These are phyloP conservation scores for Syngnathoides biaculeatus DNA, from an alignment of 2,113 vertebrate genomes.

Conservation along the genomic window DNA sequence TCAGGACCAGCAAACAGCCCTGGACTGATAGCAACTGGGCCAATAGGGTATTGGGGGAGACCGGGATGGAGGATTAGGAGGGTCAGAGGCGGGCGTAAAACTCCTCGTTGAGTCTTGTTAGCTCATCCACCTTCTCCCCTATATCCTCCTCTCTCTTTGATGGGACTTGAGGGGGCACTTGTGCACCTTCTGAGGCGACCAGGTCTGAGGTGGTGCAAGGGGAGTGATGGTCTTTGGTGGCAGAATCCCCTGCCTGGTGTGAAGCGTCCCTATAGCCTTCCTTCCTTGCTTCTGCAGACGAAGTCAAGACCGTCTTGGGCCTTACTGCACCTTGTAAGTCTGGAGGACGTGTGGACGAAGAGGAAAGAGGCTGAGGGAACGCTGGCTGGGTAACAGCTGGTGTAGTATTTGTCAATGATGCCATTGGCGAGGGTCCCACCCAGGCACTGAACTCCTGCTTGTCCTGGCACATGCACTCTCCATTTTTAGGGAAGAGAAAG, in stretches of 20 bases:
- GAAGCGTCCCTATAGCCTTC: conserved; percentile 67
- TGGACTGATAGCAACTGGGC: conserved; percentile 25
- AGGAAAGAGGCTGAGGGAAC: conserved; percentile 20
- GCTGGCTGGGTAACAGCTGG: conserved; percentile 30
- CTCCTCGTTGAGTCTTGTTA: conserved; percentile 85
- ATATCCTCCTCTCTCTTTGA: conserved; percentile 53
- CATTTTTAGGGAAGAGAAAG: conserved; percentile 91
- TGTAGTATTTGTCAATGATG: conserved; percentile 78
- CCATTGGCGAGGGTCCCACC: conserved; percentile 74
- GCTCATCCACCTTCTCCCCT: conserved; percentile 74
- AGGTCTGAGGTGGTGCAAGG: conserved; percentile 29
- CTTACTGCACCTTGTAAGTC: conserved; percentile 29
- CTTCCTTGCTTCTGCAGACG: conserved; percentile 40
- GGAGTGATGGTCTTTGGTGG: conserved; percentile 45
- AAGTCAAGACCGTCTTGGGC: conserved; percentile 24
- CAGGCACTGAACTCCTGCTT: conserved; percentile 79
- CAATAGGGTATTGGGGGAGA: not conserved
- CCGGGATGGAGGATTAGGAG: conserved; percentile 25
- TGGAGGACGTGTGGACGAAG: conserved; percentile 22
- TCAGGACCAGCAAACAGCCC: conserved; percentile 19
- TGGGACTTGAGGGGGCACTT: conserved; percentile 37
- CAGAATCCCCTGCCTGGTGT: conserved; percentile 51
- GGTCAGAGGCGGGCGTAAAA: conserved; percentile 80
- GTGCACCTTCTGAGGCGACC: conserved; percentile 23
- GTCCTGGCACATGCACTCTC: conserved; percentile 76